Evolutionary conservation across 2,888 invertebrate species (phyloP), one percentile per base, ranked within the genome.

Genomic region (Alsophila aescularia): DNA sequence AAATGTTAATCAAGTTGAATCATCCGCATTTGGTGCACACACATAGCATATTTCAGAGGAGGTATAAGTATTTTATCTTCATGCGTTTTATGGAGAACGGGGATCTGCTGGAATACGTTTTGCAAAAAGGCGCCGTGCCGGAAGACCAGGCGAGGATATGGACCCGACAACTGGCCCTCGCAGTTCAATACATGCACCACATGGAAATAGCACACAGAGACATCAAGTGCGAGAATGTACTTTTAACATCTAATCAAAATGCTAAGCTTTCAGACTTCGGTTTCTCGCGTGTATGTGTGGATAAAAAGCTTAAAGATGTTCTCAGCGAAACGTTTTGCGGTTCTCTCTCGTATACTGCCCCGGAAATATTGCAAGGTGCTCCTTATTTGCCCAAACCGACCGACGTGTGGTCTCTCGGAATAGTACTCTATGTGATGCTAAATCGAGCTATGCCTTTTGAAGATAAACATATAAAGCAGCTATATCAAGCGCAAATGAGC

Each of bases 381-480:
- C 94, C 95, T 0, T 96, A 96, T 73, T 93, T 92, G 65, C 95
- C 96, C 0, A 95, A 95, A 82, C 92, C 93, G 3, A 93, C 95
- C 0, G 97, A 97, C 74, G 83, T 96, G 18, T 97, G 97, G 97
- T 96, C 96, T 0, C 84, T 96, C 29, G 97, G 95, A 0, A 92
- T 96, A 2, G 95, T 97, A 3, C 86, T 97, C 0, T 97, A 95
- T 76, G 96, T 97, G 10, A 95, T 97, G 94, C 75, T 96, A 2
- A 96, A 96, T 74, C 94, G 96, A 73, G 94, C 95, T 0, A 96
- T 96, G 95, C 97, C 97, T 0, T 97, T 96, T 73, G 96, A 96
- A 73, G 96, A 96, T 63, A 93, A 94, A 21, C 95, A 96, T 69
- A 93, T 96, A 24, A 95, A 94, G 66, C 93, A 85, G 58, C 85